Percentiles rank a stretch among this genome's conserved stretches.
Evolutionary conservation across 1,140 invertebrate genomes (phyloP).

Genomic region (Drosophila quadrilineata): DNA sequence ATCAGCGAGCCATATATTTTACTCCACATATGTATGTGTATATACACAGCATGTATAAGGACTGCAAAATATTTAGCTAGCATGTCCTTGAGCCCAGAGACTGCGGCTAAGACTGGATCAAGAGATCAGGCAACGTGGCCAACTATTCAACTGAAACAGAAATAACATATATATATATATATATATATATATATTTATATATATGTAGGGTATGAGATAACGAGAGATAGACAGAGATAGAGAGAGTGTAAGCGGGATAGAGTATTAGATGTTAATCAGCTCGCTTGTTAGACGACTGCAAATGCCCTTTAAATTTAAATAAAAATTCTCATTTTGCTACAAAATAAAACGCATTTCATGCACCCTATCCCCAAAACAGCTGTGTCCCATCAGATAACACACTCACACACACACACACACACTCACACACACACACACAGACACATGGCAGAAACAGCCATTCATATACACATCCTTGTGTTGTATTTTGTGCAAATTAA

Average conservation of each 20-base stretch:
- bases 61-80: conserved; percentile 10
- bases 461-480: too few species aligned
- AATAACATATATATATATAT: too few species aligned
- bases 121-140: conserved; percentile 9
- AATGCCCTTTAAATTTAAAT: too few species aligned
- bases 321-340: too few species aligned
- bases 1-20: conserved; percentile 34
- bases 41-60: conserved; percentile 6
- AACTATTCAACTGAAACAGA: too few species aligned
- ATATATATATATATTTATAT: too few species aligned
- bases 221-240: background rate
- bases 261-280: too few species aligned
- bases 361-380: conserved; percentile 23
- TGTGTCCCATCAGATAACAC: conserved; percentile 15
- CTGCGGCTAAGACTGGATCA: conserved; percentile 22
- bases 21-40: too few species aligned
- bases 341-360: conserved; percentile 30
- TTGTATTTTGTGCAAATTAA: conserved; percentile 51
- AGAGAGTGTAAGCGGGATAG: background rate
- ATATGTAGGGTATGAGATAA: too few species aligned
- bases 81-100: conserved; percentile 13
- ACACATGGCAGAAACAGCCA: background rate
- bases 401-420: background rate
- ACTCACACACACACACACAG: background rate
- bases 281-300: too few species aligned